Base-by-base conservation (phyloP, 2,888 invertebrate genomes). In the Tipula vernalis region DNA sequence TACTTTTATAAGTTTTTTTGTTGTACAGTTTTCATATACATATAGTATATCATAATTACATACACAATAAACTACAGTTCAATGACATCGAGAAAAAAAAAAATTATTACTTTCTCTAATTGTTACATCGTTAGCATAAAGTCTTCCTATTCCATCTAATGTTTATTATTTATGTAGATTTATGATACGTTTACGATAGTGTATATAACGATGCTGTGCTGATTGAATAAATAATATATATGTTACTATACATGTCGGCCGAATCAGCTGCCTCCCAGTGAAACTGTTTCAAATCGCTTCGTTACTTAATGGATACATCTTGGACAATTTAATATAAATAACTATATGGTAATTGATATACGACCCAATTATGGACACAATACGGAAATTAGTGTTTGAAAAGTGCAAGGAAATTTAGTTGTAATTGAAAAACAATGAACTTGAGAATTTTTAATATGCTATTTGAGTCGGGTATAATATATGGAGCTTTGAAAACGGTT, bases 61-160 rank as follows among this genome's bases (percentile, higher is more conserved):
- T 51, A 71, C 71, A 71, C n/a, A 51, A 71, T 28, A 71, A 1
- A 28, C 8, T 12, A 71, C 28, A 71, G 71, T 71, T 71, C 71
- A 71, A 71, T 71, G 71, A 71, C 71, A 51, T 71, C 28, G 28
- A 71, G 10, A 8, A 71, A 71, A 71, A 28, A 71, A 57, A 57
- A 57, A 57, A 4, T 71, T 71, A 71, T 18, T 71, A 71, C 71
- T 71, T 71, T 71, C 71, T 71, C 71, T 71, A 71, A 71, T 71
- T 71, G 71, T 71, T 71, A 71, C 71, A 71, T 71, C 71, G 71
- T 71, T 71, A 71, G 71, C 71, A 71, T 71, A 71, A 71, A 71
- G 28, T 71, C 71, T 71, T 71, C 71, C 71, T 51, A 71, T 28
- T 28, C 2, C 18, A 28, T 15, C 51, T 71, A 28, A 71, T 71